Evolutionary conservation across 2,113 vertebrate species (phyloP), one percentile per base, ranked within the genome.

Genomic region (Anoura caudifer): DNA sequence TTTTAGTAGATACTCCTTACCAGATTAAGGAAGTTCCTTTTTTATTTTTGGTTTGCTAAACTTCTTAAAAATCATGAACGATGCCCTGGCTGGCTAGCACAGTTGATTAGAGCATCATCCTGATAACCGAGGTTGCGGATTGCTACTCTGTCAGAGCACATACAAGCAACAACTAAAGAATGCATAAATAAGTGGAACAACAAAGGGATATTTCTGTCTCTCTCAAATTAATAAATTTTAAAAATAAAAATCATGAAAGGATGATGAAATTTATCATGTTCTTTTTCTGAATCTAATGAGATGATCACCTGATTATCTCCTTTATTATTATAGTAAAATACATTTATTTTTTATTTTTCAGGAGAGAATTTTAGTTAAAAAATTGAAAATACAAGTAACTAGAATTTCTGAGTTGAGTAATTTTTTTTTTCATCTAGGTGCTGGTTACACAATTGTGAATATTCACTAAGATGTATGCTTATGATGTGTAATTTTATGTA

Each of bases 211-310:
- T 61, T 61, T 61, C 59, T 28, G 59, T 28, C 24, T 61, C 54
- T 56, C 59, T 61, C 24, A 61, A 61, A 61, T 61, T 61, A 28
- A 61, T 61, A 28, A 61, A 28, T 61, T 61, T 61, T 15, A 33
- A 65, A 33, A 33, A 33, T 9, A 56, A 95, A 94, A 61, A 82
- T 50, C 15, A 47, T 50, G n/a, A 59, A 38, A 4, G 1, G 36
- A 76, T 67, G 38, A 67, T 86, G 73, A 92, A 85, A 76, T 70
- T 89, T 75, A 83, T 93, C 8, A 38, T 52, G 54, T 69, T 81
- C 24, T 91, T 97, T 75, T 92, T 82, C 61, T 94, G 38, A 33
- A 84, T 92, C 36, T 92, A 94, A 89, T 52, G 82, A 88, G 17
- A 65, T 67, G 22, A 76, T 81, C n/a, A 76, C 26, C 8, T 85